phyloP scores from a whole-genome alignment of 2,113 vertebrate species.

The Menidia beryllina region DNA sequence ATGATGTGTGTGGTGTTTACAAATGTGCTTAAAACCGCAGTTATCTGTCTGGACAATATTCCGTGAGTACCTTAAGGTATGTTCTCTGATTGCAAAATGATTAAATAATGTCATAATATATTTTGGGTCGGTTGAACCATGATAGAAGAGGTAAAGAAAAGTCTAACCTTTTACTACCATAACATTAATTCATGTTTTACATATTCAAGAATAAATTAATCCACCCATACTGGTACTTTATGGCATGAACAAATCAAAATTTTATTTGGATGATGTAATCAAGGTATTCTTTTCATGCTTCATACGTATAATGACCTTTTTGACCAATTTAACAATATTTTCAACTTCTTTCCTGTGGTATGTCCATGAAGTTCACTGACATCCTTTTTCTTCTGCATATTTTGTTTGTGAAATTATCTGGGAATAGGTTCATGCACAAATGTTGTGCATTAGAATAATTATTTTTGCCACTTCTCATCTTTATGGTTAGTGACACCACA shows the following conservation, averaged over 20 bases:
- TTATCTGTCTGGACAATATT: constrained; percentile 21
- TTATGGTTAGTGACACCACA: background rate
- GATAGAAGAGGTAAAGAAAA: background rate
- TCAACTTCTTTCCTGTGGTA: background rate
- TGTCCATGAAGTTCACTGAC: background rate
- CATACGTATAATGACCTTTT: too few species aligned
- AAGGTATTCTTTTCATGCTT: too few species aligned
- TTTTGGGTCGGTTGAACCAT: background rate
- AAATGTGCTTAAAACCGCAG: constrained; percentile 35
- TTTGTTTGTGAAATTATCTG: background rate
- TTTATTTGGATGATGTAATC: too few species aligned
- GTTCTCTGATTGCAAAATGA: constrained; percentile 3
- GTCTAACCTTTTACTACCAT: too few species aligned
- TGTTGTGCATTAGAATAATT: constrained; percentile 21
- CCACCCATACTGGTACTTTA: too few species aligned
- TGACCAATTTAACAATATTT: background rate
- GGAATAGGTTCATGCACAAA: background rate
- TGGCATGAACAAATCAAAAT: too few species aligned
- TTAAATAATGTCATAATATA: background rate
- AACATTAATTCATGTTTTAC: too few species aligned
- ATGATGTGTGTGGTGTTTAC: constrained; percentile 74
- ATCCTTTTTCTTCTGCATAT: background rate
- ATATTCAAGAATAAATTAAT: too few species aligned
- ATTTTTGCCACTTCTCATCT: constrained; percentile 5
- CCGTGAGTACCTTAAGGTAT: constrained; percentile 26